Base-by-base conservation (phyloP, 1,140 invertebrate species). In the Hyles euphorbiae region DNA sequence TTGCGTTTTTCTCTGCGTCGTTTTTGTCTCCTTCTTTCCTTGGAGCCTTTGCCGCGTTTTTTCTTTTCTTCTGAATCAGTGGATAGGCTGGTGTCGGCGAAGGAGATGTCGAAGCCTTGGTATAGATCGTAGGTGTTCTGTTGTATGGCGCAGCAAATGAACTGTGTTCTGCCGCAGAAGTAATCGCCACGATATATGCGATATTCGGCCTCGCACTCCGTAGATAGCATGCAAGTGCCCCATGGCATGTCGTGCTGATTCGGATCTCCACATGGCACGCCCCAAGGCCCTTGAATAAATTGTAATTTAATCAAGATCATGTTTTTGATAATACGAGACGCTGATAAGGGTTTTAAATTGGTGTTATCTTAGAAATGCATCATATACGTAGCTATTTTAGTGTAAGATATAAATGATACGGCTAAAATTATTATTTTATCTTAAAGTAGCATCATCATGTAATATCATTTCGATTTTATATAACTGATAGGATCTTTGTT, bases 241-340 rank as follows among this genome's bases (percentile, higher is more conserved):
- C 82, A 85, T 0, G 82, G 82, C 51, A 72, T 67, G 11, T 85
- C 84, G 40, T 81, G 76, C 40, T 83, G 81, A 11, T 80, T 78
- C 2, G 84, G 84, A 68, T 87, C 84, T n/a, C 84, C 82, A 53
- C 84, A 87, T n/a, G 79, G 65, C 33, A 85, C 72, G 5, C 81
- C 82, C 82, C 81, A 84, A 3, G 84, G 82, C 44, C 84, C 83
- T 85, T 49, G 4, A 53, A 53, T 3, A 54, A 10, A 43, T 22
- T 43, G 22, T 11, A 2, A 48, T 48, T 0, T 11, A 48, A 5
- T 34, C 3, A 12, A 50, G 3, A 22, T 12, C 10, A 22, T 22
- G 22, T 22, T 22, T 1, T 22, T 22, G 22, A 22, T 22, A 22
- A 22, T 22, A 22, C 22, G 22, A 22, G 22, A 22, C 22, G 22